These are phyloP conservation scores for Pteropus alecto DNA, from an alignment of 2,113 vertebrate species.

Conservation along the genomic window DNA sequence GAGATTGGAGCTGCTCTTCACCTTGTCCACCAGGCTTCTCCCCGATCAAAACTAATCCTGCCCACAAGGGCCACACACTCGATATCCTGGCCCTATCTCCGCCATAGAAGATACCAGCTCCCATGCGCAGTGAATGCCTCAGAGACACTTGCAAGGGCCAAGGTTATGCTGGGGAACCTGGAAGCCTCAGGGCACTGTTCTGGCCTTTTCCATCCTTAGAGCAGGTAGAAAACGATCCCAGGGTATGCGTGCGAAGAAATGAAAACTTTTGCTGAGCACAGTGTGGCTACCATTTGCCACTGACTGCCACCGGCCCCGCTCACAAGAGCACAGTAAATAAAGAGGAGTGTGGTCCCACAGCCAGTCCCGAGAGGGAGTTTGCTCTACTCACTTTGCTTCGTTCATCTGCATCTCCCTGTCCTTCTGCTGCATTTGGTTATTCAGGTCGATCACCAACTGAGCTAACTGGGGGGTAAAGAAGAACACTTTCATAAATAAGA, in stretches of 20 bases:
- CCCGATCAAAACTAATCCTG: not conserved
- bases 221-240: not conserved
- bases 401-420: constrained; percentile 96
- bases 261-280: too few species aligned
- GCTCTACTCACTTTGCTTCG: constrained; percentile 91
- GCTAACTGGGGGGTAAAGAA: constrained; percentile 87
- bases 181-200: too few species aligned
- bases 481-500: not conserved
- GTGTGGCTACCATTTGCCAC: not conserved
- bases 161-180: not conserved
- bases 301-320: not conserved
- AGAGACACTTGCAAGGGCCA: not conserved
- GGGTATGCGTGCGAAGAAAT: not conserved
- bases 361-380: not conserved
- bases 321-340: accelerated
- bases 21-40: not conserved
- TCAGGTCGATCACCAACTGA: constrained; percentile 96
- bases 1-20: not conserved
- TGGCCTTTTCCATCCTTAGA: not conserved
- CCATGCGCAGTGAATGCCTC: not conserved
- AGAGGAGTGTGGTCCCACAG: not conserved
- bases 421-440: constrained; percentile 96
- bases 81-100: accelerated
- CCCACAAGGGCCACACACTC: not conserved
- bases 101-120: not conserved